These are phyloP conservation scores for honey bee (Apis mellifera) DNA, from an alignment of 1,140 invertebrate genomes.

Conservation along the genomic window Amel_HAv3.1 CM009931.2:2535001-2535500, in stretches of 20 bases:
- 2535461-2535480: slow-evolving; percentile 53
- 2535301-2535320: slow-evolving; percentile 29
- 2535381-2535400: not conserved
- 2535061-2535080: not conserved
- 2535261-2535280: too few relatives aligned
- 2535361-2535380: not conserved
- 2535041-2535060: slow-evolving; percentile 15
- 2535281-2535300: not conserved
- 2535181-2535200: not conserved
- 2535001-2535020: slow-evolving; percentile 6
- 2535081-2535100: not conserved
- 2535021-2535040: slow-evolving; percentile 26
- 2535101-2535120: not conserved
- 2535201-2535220: not conserved
- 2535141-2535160: not conserved
- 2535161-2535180: not conserved
- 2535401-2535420: slow-evolving; percentile 24
- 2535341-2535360: not conserved
- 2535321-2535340: slow-evolving; percentile 26
- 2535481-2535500: slow-evolving; percentile 59
- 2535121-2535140: not conserved
- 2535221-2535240: not conserved
- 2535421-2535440: slow-evolving; percentile 51
- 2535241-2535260: not conserved
- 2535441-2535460: slow-evolving; percentile 65